These are phyloP conservation scores for Tribolium madens DNA, from an alignment of 1,140 invertebrate species.

Conservation along the genomic window DNA sequence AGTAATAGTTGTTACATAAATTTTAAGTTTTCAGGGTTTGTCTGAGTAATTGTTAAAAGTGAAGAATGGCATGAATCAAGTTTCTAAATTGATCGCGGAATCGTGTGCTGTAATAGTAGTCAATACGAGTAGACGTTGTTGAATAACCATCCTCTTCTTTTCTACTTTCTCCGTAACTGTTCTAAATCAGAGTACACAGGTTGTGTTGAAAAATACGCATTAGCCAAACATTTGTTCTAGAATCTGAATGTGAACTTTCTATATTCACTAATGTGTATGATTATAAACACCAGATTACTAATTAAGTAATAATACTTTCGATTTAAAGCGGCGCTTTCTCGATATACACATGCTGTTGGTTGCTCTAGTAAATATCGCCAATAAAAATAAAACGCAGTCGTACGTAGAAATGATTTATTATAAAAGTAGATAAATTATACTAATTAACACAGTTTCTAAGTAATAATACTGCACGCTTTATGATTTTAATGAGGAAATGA, in stretches of 20 bases:
- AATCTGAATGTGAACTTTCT: slow-evolving; percentile 31
- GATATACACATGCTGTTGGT: neutral
- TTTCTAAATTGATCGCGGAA: slow-evolving; percentile 12
- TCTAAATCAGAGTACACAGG: slow-evolving; percentile 1
- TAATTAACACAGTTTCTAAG: slow-evolving; percentile 63
- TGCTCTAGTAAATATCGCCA: slow-evolving; percentile 2
- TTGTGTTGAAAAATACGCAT: slow-evolving; percentile 37
- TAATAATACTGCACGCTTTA: slow-evolving; percentile 62
- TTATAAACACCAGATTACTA: slow-evolving; percentile 27
- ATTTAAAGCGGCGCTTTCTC: slow-evolving; percentile 23
- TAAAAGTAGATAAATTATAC: slow-evolving; percentile 55
- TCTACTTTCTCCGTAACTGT: slow-evolving; percentile 29
- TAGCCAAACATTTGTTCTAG: slow-evolving; percentile 32
- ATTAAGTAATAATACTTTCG: slow-evolving; percentile 37
- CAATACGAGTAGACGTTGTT: slow-evolving; percentile 13
- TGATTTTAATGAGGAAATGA: slow-evolving; percentile 52
- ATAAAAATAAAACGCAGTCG: slow-evolving; percentile 36
- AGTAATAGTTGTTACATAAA: neutral
- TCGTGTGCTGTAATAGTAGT: slow-evolving; percentile 1
- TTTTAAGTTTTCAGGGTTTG: neutral
- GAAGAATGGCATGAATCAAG: neutral
- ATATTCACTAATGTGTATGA: slow-evolving; percentile 30
- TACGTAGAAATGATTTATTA: slow-evolving; percentile 54
- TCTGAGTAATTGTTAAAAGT: neutral
- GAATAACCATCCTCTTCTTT: slow-evolving; percentile 26